phyloP scores from a whole-genome alignment of 2,888 invertebrate genomes.

The Oscheius myriophilus region DNA sequence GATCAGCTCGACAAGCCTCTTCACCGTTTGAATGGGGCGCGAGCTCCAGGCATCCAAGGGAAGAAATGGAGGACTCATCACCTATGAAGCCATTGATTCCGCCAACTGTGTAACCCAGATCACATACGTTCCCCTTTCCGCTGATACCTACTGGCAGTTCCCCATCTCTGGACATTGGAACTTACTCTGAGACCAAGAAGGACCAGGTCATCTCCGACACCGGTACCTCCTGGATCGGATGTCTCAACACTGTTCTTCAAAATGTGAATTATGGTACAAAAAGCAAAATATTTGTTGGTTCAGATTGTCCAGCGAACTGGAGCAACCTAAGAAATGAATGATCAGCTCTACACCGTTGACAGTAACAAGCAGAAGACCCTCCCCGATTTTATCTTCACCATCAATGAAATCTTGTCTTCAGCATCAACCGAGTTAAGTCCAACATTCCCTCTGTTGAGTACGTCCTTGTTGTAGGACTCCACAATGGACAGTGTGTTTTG shows the following conservation, averaged over 20 bases:
- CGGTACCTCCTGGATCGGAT: slow-evolving; percentile 62
- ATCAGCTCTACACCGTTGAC: slow-evolving; percentile 54
- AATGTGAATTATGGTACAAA: neutral
- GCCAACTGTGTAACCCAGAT: slow-evolving; percentile 56
- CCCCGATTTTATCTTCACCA: slow-evolving; percentile 58
- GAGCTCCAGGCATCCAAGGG: slow-evolving; percentile 28
- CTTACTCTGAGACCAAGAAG: slow-evolving; percentile 41
- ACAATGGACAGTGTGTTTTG: slow-evolving; percentile 47
- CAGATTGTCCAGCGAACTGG: slow-evolving; percentile 47
- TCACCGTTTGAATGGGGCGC: slow-evolving; percentile 88
- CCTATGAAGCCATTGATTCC: slow-evolving; percentile 63
- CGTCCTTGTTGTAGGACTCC: slow-evolving; percentile 60
- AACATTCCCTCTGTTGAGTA: slow-evolving; percentile 60
- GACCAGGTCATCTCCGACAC: slow-evolving; percentile 64
- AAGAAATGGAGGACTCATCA: too few relatives aligned
- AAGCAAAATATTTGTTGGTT: neutral
- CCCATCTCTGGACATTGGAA: slow-evolving; percentile 52
- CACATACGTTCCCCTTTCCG: slow-evolving; percentile 60
- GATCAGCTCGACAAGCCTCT: slow-evolving; percentile 79
- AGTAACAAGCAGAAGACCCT: slow-evolving; percentile 46
- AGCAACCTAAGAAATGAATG: slow-evolving; percentile 49
- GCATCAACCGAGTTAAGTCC: slow-evolving; percentile 46
- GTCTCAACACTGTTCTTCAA: slow-evolving; percentile 40
- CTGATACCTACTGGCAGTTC: slow-evolving; percentile 67
- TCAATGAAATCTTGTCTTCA: slow-evolving; percentile 23